Evolutionary conservation across 2,888 invertebrate genomes (phyloP).

Genomic region (Julus scandinavius): DNA sequence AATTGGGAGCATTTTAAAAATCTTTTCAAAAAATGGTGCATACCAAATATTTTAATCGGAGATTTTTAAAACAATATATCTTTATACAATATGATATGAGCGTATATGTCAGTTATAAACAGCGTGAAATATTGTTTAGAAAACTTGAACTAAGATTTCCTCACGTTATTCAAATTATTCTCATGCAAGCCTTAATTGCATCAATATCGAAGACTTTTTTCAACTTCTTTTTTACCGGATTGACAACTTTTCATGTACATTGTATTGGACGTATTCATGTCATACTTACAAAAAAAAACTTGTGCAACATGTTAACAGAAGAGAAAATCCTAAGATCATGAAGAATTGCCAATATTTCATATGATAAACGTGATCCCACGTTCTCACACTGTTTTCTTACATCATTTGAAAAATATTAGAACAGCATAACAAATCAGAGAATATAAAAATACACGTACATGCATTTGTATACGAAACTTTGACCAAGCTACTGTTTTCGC

Average conservation of each 20-base stretch:
- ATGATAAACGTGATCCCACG: constrained; percentile 1
- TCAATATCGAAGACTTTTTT: neutral
- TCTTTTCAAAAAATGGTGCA: neutral
- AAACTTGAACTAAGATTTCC: neutral
- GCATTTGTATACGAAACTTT: neutral
- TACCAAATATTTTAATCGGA: neutral
- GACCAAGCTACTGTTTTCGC: neutral
- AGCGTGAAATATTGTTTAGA: constrained; percentile 6
- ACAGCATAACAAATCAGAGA: neutral
- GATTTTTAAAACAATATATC: neutral
- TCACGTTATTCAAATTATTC: neutral
- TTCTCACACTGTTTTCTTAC: neutral
- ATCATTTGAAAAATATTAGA: neutral
- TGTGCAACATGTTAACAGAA: neutral
- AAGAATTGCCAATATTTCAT: neutral
- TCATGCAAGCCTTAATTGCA: neutral
- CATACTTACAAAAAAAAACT: neutral
- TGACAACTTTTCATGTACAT: neutral
- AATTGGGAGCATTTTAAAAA: neutral
- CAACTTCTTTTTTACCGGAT: neutral
- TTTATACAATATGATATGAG: neutral
- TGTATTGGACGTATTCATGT: neutral
- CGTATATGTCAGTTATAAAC: neutral
- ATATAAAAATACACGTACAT: neutral
- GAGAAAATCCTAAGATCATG: neutral